phyloP scores from a whole-genome alignment of 2,888 invertebrate genomes.

The Prostheceraeus crozeri region DNA sequence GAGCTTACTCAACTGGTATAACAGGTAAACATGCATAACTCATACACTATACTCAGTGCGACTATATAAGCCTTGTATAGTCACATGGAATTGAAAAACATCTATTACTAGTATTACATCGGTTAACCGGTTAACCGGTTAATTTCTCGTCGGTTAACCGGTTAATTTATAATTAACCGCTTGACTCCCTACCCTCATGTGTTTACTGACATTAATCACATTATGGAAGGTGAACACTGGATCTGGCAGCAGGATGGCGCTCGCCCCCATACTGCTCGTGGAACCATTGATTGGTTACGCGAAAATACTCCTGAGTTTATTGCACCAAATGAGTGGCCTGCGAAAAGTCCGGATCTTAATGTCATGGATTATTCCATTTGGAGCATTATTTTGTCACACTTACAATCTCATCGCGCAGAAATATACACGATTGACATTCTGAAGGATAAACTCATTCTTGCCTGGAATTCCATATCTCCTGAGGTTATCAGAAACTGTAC shows the following conservation, averaged over 20 bases:
- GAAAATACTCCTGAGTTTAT: slow-evolving; percentile 19
- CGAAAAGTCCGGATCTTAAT: slow-evolving; percentile 7
- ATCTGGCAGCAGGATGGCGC: slow-evolving; percentile 20
- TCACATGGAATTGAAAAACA: no score
- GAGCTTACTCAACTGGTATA: no score
- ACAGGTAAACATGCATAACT: no score
- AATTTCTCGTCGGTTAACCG: no score
- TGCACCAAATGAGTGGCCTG: slow-evolving; percentile 19
- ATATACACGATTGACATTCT: slow-evolving; percentile 22
- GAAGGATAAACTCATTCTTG: slow-evolving; percentile 15
- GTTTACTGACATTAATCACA: slow-evolving; percentile 7
- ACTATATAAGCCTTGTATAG: no score
- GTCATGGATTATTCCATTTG: slow-evolving; percentile 15
- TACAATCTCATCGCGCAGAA: slow-evolving; percentile 24
- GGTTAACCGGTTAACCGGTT: no score
- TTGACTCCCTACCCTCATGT: slow-evolving; percentile 21
- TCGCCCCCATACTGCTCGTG: background rate
- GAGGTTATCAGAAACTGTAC: no score
- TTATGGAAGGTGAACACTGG: slow-evolving; percentile 16
- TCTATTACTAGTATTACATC: no score
- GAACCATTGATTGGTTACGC: slow-evolving; percentile 19
- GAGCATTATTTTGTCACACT: slow-evolving; percentile 20
- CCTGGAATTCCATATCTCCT: slow-evolving; percentile 26
- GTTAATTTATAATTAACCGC: no score
- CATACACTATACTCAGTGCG: no score